These are phyloP conservation scores for Poeciliopsis turneri DNA, from an alignment of 2,797 vertebrate species.

Conservation along the genomic window DNA sequence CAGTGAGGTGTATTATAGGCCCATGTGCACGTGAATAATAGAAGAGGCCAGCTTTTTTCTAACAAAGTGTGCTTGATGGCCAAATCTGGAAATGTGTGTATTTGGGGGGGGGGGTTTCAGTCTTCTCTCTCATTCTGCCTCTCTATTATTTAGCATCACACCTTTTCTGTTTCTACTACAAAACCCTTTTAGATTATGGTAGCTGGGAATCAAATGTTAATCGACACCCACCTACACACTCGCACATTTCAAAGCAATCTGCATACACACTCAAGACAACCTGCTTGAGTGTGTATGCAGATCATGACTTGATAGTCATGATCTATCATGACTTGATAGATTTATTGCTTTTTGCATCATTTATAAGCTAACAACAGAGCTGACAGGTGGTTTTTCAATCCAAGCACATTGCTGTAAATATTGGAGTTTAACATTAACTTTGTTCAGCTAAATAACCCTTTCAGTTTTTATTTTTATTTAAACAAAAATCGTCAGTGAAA, in stretches of 20 bases:
- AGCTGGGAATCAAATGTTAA: conserved; percentile 73
- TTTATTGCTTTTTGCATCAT: conserved; percentile 62
- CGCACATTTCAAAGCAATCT: conserved; percentile 32
- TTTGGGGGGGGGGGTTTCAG: conserved; percentile 36
- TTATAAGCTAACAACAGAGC: conserved; percentile 45
- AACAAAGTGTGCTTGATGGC: conserved; percentile 73
- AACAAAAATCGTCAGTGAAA: neutral
- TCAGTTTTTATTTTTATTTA: neutral
- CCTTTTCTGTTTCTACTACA: conserved; percentile 59
- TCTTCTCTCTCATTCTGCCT: conserved; percentile 55
- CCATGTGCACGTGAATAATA: conserved; percentile 71
- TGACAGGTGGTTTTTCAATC: conserved; percentile 41
- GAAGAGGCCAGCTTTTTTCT: conserved; percentile 65
- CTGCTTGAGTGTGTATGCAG: too few relatives aligned
- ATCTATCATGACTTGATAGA: conserved; percentile 47
- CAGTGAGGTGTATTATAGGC: conserved; percentile 38
- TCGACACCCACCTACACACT: conserved; percentile 37
- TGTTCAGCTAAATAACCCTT: neutral
- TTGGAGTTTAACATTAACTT: conserved; percentile 2
- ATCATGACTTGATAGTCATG: too few relatives aligned
- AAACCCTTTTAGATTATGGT: conserved; percentile 71
- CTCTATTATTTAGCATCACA: conserved; percentile 69
- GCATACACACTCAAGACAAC: conserved; percentile 12
- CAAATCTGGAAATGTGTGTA: conserved; percentile 30
- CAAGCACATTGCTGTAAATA: conserved; percentile 22